These are phyloP conservation scores for Hyphantria cunea DNA, from an alignment of 1,140 invertebrate genomes.

Conservation along the genomic window DNA sequence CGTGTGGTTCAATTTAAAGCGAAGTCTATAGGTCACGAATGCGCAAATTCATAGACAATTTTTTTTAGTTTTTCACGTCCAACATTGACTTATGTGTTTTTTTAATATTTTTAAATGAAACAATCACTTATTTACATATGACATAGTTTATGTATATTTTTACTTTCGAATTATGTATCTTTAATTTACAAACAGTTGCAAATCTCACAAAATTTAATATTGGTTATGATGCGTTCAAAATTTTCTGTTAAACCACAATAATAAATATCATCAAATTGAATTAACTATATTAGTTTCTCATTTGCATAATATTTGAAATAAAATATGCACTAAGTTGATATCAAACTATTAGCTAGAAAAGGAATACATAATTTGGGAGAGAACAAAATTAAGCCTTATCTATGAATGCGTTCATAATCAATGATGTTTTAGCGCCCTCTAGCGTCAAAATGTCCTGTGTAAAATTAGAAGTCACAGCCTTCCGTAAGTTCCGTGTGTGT, in stretches of 20 bases:
- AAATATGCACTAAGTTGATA: not conserved
- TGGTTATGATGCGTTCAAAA: slow-evolving; percentile 47
- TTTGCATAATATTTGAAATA: no score
- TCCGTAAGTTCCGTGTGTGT: slow-evolving; percentile 79
- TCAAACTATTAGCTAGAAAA: not conserved
- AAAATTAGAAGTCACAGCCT: slow-evolving; percentile 80
- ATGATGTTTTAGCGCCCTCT: slow-evolving; percentile 63
- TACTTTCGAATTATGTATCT: not conserved
- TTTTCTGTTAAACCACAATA: slow-evolving; percentile 2
- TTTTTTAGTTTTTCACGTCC: no score
- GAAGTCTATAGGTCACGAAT: no score
- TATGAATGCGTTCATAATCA: slow-evolving; percentile 52
- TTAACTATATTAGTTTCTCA: not conserved
- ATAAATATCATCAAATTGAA: not conserved
- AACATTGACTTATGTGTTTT: no score
- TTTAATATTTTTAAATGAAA: no score
- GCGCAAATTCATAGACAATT: no score
- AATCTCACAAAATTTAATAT: slow-evolving; percentile 57
- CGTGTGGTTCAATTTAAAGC: no score
- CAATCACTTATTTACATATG: not conserved
- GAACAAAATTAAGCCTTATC: slow-evolving; percentile 22
- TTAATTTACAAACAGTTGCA: slow-evolving; percentile 22
- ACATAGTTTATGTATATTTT: not conserved
- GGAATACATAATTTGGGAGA: slow-evolving; percentile 1
- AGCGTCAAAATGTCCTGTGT: slow-evolving; percentile 63